phyloP scores from a whole-genome alignment of 1,140 invertebrate species.

The Drosophila aff. region DNA sequence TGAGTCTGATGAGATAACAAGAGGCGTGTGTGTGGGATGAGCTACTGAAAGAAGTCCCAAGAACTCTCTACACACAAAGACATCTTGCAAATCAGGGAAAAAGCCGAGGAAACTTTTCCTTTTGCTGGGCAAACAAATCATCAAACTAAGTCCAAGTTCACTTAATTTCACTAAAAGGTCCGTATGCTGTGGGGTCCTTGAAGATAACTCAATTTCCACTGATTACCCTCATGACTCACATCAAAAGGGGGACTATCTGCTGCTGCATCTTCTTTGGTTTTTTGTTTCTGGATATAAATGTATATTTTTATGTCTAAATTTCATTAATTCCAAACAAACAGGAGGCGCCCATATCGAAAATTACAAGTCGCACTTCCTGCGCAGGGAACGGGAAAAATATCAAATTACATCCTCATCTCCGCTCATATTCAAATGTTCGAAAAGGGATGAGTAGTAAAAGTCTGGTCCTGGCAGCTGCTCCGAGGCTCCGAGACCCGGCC shows the following conservation, averaged over 20 bases:
- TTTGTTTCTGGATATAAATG: constrained; percentile 37
- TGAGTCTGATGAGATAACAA: constrained; percentile 38
- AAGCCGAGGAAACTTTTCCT: constrained; percentile 18
- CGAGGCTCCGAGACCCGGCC: constrained; percentile 27
- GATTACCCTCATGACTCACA: constrained; percentile 74
- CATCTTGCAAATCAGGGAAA: constrained; percentile 16
- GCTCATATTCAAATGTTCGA: constrained; percentile 68
- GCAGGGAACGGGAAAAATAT: constrained; percentile 50
- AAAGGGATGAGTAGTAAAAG: constrained; percentile 13
- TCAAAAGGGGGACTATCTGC: constrained; percentile 44
- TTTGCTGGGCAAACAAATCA: constrained; percentile 33
- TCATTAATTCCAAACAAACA: constrained; percentile 81
- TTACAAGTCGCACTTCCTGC: constrained; percentile 66
- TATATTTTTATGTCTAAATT: constrained; percentile 76
- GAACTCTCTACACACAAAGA: constrained; percentile 7
- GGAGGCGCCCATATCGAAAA: constrained; percentile 71
- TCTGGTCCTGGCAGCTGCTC: constrained; percentile 59
- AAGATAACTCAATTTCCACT: constrained; percentile 76
- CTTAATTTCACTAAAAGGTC: constrained; percentile 40
- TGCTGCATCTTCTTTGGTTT: constrained; percentile 34
- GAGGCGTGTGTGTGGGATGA: constrained; percentile 42
- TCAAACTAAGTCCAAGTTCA: constrained; percentile 45
- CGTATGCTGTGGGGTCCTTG: constrained; percentile 59
- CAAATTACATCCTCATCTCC: constrained; percentile 54
- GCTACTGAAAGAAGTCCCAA: constrained; percentile 16